These are phyloP conservation scores for Ips typographus DNA, from an alignment of 1,140 invertebrate species.

Conservation along the genomic window DNA sequence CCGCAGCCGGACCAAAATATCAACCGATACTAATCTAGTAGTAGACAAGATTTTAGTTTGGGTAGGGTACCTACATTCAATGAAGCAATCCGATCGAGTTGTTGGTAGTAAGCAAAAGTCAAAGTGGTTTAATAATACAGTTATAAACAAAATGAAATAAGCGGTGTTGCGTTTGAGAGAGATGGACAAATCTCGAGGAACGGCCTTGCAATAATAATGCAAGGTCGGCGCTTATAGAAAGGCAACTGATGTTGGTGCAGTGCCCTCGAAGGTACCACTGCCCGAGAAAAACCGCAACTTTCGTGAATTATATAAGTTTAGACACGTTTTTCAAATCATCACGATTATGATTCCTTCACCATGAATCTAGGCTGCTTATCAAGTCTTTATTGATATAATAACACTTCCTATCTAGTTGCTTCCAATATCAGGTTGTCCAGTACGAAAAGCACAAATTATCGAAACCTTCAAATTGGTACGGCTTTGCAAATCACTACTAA, in stretches of 20 bases:
- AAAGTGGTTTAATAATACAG: conserved; percentile 27
- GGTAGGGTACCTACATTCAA: not conserved
- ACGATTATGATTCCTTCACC: no score
- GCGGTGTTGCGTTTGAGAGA: conserved; percentile 12
- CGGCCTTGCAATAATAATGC: conserved; percentile 42
- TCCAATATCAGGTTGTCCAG: no score
- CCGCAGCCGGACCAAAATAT: conserved; percentile 15
- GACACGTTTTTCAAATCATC: no score
- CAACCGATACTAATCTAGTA: conserved; percentile 29
- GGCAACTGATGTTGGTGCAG: conserved; percentile 24
- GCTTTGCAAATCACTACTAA: no score
- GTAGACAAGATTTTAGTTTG: conserved; percentile 5
- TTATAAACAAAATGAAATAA: conserved; percentile 38
- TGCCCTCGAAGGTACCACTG: not conserved
- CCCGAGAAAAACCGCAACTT: no score
- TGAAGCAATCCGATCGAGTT: conserved; percentile 8
- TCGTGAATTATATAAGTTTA: no score
- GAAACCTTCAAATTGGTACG: no score
- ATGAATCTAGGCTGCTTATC: no score
- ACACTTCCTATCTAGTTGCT: no score
- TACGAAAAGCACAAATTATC: no score
- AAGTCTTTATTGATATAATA: no score
- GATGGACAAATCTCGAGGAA: conserved; percentile 34
- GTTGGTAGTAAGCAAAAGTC: conserved; percentile 23
- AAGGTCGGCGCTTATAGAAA: conserved; percentile 37